phyloP scores from a whole-genome alignment of 2,113 vertebrate species.

The Gymnogyps californianus region DNA sequence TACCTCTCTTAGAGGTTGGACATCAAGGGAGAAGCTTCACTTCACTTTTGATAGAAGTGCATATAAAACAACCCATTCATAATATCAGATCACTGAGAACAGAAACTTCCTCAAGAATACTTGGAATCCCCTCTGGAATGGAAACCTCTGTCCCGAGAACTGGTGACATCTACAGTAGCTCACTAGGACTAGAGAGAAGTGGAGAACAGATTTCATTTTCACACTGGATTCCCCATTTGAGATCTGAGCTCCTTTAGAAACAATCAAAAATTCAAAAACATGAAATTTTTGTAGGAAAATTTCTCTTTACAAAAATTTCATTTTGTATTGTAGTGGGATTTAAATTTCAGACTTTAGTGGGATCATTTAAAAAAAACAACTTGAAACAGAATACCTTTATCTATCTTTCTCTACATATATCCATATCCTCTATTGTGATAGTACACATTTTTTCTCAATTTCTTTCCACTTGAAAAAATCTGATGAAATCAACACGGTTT shows the following conservation, averaged over 20 bases:
- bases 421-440: not conserved
- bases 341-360: not conserved
- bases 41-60: not conserved
- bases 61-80: not conserved
- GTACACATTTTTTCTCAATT: accelerated
- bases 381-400: not conserved
- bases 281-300: not conserved
- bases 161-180: not conserved
- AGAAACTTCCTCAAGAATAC: not conserved
- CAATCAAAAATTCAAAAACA: not conserved
- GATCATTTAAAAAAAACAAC: not conserved
- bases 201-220: not conserved
- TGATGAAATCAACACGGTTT: not conserved
- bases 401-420: not conserved
- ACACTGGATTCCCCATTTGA: not conserved
- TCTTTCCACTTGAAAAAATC: not conserved
- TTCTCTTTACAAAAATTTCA: not conserved
- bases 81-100: not conserved
- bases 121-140: not conserved
- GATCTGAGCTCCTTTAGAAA: not conserved
- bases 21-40: not conserved
- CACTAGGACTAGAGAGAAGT: not conserved
- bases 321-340: not conserved
- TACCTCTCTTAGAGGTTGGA: not conserved
- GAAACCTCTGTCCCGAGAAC: not conserved